Conservation (phyloP, 1,140 invertebrate species). For the Drosophila chauvacae region DNA sequence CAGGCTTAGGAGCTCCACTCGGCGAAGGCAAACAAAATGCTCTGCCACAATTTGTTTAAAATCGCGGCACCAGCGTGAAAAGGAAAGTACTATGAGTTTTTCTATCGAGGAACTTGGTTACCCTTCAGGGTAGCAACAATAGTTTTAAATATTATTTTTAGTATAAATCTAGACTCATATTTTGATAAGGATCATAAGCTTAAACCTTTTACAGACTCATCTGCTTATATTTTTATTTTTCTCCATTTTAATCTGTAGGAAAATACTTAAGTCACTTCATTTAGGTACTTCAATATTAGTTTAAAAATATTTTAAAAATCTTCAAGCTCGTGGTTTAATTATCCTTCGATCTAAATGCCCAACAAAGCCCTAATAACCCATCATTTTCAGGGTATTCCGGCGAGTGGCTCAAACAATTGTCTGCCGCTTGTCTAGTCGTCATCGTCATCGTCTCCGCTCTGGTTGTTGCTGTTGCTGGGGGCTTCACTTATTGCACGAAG, state of each 20-base stretch:
- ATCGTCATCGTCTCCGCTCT: conserved; percentile 58
- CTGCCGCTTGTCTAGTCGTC: conserved; percentile 75
- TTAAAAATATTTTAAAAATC: no score
- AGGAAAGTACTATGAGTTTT: conserved; percentile 29
- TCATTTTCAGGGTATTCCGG: conserved; percentile 16
- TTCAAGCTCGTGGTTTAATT: background rate
- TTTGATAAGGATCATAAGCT: background rate
- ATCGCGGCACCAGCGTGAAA: conserved; percentile 35
- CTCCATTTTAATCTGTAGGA: background rate
- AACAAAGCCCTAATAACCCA: background rate
- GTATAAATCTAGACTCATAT: background rate
- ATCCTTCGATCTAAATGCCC: background rate
- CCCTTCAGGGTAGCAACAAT: background rate
- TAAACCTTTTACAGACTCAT: background rate
- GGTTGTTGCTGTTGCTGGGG: conserved; percentile 14
- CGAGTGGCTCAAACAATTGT: conserved; percentile 71
- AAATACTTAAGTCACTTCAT: background rate
- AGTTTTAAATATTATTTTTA: no score
- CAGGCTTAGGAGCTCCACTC: conserved; percentile 37
- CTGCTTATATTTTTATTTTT: background rate
- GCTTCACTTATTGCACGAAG: conserved; percentile 53
- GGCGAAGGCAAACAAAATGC: conserved; percentile 67
- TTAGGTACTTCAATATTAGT: background rate
- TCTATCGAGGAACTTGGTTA: background rate
- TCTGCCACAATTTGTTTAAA: conserved; percentile 71